Percentiles rank a stretch among this genome's conserved stretches.
These are phyloP conservation scores for Rhopilema esculentum DNA, from an alignment of 30 jellyfish, hydroid and myxozoan genomes.

Conservation along the genomic window DNA sequence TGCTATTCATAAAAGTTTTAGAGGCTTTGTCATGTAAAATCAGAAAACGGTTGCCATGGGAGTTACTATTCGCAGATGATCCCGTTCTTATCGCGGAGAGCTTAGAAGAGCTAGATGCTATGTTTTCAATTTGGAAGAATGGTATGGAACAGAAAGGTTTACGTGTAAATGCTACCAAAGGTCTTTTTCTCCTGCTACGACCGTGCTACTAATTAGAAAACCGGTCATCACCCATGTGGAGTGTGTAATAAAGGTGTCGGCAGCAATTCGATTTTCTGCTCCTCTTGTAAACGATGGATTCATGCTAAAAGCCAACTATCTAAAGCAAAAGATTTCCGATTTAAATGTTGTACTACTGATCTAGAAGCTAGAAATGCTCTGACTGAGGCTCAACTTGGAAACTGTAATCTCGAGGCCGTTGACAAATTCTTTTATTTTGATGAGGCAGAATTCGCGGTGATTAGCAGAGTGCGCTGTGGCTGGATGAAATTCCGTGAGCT, in stretches of 20 bases:
- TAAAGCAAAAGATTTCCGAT: background rate
- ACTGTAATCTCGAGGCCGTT: background rate
- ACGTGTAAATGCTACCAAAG: background rate
- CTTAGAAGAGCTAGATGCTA: background rate
- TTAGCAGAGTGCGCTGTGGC: background rate
- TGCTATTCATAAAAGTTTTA: background rate
- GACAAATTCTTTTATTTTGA: background rate
- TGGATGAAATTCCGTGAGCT: slow-evolving; percentile 2
- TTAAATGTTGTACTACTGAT: background rate
- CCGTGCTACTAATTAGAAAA: too few species aligned
- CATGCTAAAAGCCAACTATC: background rate
- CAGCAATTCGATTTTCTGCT: too few species aligned
- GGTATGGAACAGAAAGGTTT: background rate
- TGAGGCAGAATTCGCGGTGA: background rate
- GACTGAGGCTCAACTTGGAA: background rate
- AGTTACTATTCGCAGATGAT: slow-evolving; percentile 15
- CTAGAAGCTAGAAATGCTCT: background rate
- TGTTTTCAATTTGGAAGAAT: background rate
- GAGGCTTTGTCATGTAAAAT: background rate
- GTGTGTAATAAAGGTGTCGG: too few species aligned
- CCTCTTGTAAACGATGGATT: too few species aligned
- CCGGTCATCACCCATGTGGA: too few species aligned
- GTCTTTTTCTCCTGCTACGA: too few species aligned
- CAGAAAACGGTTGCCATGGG: background rate
- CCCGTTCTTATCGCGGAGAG: background rate